A percentile compares a stretch with the other conserved stretches of the same genome.
phyloP scores from a whole-genome alignment of 2,113 vertebrate genomes.

The Neotragus pygmaeus region DNA sequence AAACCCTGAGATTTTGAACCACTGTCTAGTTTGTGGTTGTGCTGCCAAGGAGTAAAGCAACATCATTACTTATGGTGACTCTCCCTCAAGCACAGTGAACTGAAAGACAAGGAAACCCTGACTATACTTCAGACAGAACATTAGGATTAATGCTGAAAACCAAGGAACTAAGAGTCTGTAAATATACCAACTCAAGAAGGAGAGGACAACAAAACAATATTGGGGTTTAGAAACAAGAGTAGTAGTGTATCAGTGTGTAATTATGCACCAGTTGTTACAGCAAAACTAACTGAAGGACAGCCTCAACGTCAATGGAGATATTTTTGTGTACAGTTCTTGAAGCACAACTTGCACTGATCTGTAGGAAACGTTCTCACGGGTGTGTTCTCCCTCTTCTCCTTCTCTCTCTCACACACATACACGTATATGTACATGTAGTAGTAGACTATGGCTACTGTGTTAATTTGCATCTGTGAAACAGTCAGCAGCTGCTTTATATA shows the following conservation, averaged over 20 bases:
- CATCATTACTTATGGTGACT: not conserved
- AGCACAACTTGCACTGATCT: not conserved
- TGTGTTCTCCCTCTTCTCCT: not conserved
- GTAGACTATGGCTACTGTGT: not conserved
- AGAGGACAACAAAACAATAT: not conserved
- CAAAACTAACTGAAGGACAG: not conserved
- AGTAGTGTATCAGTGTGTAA: not conserved
- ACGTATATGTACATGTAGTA: fast-evolving
- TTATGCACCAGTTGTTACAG: not conserved
- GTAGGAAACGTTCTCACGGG: not conserved
- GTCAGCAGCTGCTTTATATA: not conserved
- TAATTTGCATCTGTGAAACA: not conserved
- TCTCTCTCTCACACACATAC: not conserved
- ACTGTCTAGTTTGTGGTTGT: slow-evolving; percentile 65
- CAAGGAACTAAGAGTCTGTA: slow-evolving; percentile 11
- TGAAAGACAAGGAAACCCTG: not conserved
- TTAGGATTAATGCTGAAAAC: slow-evolving; percentile 32
- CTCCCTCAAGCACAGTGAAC: slow-evolving; percentile 5
- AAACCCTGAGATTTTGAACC: slow-evolving; percentile 64
- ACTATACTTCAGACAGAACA: slow-evolving; percentile 14
- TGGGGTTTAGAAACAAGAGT: not conserved
- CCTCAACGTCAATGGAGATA: not conserved
- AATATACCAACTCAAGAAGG: not conserved
- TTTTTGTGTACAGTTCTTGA: not conserved
- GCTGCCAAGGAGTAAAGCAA: not conserved